Percentiles rank a stretch among this genome's conserved stretches.
phyloP scores from a whole-genome alignment of 2,113 vertebrate species.

The Pterophyllum scalare region DNA sequence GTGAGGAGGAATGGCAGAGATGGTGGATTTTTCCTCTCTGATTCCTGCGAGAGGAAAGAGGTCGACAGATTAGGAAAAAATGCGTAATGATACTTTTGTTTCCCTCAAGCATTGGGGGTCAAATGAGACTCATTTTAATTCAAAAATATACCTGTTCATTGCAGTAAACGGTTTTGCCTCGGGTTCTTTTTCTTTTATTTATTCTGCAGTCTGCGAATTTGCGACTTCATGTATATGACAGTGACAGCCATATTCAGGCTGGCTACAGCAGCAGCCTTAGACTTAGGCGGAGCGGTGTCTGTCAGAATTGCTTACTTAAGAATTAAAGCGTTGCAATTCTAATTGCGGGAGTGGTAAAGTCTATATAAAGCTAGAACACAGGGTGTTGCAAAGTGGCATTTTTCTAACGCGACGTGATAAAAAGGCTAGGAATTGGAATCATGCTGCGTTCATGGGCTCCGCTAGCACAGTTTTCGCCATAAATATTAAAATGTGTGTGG shows the following conservation, averaged over 20 bases:
- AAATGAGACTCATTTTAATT: not conserved
- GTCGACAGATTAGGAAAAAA: conserved; percentile 32
- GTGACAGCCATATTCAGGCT: conserved; percentile 67
- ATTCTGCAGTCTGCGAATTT: not conserved
- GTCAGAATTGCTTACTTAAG: not conserved
- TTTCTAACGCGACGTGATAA: not conserved
- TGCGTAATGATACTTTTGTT: not conserved
- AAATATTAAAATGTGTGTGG: not conserved
- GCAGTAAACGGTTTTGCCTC: not conserved
- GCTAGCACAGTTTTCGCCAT: not conserved
- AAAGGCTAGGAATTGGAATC: conserved; percentile 5
- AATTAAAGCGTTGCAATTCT: not conserved
- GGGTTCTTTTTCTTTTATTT: not conserved
- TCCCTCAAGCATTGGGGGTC: not conserved
- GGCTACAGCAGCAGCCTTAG: not conserved
- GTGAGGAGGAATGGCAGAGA: not conserved
- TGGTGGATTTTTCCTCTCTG: conserved; percentile 27
- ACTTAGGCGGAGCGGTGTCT: conserved; percentile 1
- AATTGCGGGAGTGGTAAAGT: not conserved
- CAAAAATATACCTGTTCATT: not conserved
- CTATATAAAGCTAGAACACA: not conserved
- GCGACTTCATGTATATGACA: conserved; percentile 5
- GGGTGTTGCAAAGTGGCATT: not conserved
- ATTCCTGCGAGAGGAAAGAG: conserved; percentile 29
- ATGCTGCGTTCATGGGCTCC: conserved; percentile 51